These are phyloP conservation scores for Agrotis segetum DNA, from an alignment of 2,888 invertebrate genomes.

Conservation along the genomic window DNA sequence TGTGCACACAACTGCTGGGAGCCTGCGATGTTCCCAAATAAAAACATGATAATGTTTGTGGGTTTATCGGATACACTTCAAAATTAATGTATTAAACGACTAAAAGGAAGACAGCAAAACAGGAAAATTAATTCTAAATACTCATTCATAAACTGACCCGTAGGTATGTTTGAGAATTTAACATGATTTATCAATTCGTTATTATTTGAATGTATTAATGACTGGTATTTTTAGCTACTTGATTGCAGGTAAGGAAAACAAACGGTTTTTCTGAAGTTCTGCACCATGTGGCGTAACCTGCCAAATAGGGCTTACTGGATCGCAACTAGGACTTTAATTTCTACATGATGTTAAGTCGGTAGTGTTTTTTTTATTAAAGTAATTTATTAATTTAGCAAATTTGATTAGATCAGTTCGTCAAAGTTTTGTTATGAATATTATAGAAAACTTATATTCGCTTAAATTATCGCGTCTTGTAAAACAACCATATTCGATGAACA, in stretches of 20 bases:
- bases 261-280: conserved; percentile 3
- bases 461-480: conserved; percentile 6
- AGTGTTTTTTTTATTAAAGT: no score
- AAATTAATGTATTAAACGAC: conserved; percentile 47
- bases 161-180: conserved; percentile 18
- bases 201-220: not conserved
- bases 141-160: conserved; percentile 53
- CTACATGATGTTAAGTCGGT: not conserved
- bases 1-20: conserved; percentile 76
- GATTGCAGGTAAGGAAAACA: not conserved
- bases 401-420: no score
- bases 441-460: not conserved
- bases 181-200: conserved; percentile 13
- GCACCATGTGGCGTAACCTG: not conserved
- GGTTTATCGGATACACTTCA: conserved; percentile 71
- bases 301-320: not conserved
- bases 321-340: not conserved
- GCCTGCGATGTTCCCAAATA: conserved; percentile 78
- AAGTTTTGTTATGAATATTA: no score
- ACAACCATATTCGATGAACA: not conserved
- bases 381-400: no score
- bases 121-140: conserved; percentile 59
- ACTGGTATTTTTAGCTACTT: conserved; percentile 3
- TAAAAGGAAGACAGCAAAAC: conserved; percentile 50
- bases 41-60: conserved; percentile 82